A percentile compares a stretch with the other conserved stretches of the same genome.
These are phyloP conservation scores for Schizopygopsis pylzovi DNA, from an alignment of 2,797 vertebrate genomes.

Conservation along the genomic window DNA sequence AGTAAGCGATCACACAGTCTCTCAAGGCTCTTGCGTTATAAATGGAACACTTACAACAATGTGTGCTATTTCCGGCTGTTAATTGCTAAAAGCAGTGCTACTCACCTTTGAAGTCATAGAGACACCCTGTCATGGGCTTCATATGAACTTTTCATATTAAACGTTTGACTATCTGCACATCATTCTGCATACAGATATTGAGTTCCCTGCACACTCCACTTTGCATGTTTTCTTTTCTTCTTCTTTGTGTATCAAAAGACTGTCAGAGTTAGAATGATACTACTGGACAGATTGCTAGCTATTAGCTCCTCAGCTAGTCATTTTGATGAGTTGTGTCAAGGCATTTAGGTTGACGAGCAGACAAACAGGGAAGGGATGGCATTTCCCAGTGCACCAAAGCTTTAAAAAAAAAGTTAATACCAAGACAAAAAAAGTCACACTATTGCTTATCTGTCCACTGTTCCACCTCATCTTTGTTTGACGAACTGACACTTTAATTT, in stretches of 20 bases:
- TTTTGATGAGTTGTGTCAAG: slow-evolving; percentile 15
- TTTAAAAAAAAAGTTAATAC: slow-evolving; percentile 20
- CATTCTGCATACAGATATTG: neutral
- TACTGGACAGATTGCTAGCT: neutral
- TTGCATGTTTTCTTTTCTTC: neutral
- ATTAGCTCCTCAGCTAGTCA: neutral
- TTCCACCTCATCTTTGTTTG: neutral
- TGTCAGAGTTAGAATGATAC: slow-evolving; percentile 1
- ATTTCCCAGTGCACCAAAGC: neutral
- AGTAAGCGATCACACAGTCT: slow-evolving; percentile 21
- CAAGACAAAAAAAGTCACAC: neutral
- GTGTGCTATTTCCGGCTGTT: slow-evolving; percentile 10
- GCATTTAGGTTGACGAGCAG: slow-evolving; percentile 17
- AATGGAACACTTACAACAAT: slow-evolving; percentile 37
- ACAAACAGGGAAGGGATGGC: neutral
- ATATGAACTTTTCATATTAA: neutral
- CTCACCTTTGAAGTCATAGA: slow-evolving; percentile 1
- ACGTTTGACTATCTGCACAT: neutral
- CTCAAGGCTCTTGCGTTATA: slow-evolving; percentile 32
- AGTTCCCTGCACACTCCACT: neutral
- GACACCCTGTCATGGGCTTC: neutral
- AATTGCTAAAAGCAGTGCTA: slow-evolving; percentile 12
- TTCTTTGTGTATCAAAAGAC: neutral
- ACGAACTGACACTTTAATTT: neutral
- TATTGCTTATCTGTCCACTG: neutral